Percentiles rank a stretch among this genome's conserved stretches.
phyloP scores from a whole-genome alignment of 2,888 invertebrate species.

The Lasioglossum vierecki region DNA sequence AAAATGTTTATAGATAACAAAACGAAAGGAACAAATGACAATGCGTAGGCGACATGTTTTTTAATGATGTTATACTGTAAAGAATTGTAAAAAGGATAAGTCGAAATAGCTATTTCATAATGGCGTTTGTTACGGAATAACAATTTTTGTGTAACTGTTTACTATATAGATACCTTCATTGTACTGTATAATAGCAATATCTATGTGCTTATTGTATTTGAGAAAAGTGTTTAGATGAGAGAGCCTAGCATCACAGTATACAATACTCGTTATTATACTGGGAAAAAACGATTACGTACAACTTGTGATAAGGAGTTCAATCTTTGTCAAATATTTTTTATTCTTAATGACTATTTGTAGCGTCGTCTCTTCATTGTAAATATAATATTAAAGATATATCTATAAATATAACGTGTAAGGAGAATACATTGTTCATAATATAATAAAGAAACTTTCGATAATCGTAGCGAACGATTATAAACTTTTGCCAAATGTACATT shows the following conservation, averaged over 20 bases:
- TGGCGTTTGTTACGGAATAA: conserved; percentile 79
- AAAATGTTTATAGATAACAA: conserved; percentile 58
- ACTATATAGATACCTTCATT: conserved; percentile 78
- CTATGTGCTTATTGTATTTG: conserved; percentile 82
- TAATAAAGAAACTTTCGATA: conserved; percentile 4
- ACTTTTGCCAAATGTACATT: conserved; percentile 26
- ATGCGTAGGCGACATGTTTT: conserved; percentile 71
- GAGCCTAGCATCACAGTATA: conserved; percentile 71
- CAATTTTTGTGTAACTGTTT: conserved; percentile 78
- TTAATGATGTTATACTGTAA: conserved; percentile 77
- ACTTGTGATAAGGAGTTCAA: conserved; percentile 70
- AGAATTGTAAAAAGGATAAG: conserved; percentile 77
- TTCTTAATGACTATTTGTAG: conserved; percentile 24
- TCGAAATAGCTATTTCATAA: conserved; percentile 77
- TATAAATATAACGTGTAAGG: conserved; percentile 3
- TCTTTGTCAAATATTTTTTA: conserved; percentile 74
- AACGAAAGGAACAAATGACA: conserved; percentile 62
- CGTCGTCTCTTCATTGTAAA: conserved; percentile 22
- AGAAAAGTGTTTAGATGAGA: conserved; percentile 75
- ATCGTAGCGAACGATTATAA: conserved; percentile 15
- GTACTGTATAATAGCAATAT: conserved; percentile 81
- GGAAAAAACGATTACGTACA: conserved; percentile 68
- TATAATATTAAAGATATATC: conserved; percentile 34
- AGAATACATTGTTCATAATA: conserved; percentile 17
- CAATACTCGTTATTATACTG: conserved; percentile 76